Conservation (phyloP, 2,113 vertebrate genomes). For the Puffinus mauretanicus region DNA sequence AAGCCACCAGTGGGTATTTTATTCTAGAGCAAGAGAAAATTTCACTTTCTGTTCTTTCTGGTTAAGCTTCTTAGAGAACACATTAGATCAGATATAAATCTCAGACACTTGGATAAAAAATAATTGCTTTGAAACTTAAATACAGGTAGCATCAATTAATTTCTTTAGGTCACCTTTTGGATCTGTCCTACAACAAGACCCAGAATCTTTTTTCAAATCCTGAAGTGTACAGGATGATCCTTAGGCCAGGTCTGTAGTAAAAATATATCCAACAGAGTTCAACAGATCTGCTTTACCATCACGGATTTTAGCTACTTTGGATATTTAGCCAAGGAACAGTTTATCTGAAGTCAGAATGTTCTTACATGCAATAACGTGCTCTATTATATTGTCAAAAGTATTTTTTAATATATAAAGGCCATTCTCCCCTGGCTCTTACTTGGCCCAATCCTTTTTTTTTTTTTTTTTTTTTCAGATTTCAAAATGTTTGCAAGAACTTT, state of each 20-base stretch:
- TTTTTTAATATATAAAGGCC: not conserved
- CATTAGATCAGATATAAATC: not conserved
- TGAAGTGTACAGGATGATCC: not conserved
- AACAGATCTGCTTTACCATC: not conserved
- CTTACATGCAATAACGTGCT: not conserved
- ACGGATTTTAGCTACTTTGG: not conserved
- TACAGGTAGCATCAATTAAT: not conserved
- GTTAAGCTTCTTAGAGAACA: not conserved
- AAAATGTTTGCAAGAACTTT: not conserved
- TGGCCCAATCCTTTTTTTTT: not conserved
- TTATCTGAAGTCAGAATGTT: not conserved
- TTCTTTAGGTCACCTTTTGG: not conserved
- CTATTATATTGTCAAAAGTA: not conserved
- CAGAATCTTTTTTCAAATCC: not conserved
- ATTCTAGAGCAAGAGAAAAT: not conserved
- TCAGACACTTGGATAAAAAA: not conserved
- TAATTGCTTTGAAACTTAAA: not conserved
- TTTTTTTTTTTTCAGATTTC: not conserved
- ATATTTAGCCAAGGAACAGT: not conserved
- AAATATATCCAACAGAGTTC: not conserved
- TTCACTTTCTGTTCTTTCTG: not conserved
- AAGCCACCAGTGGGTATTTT: not conserved
- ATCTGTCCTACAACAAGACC: not conserved
- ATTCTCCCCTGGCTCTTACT: not conserved
- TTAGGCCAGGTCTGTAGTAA: not conserved